Evolutionary conservation across 2,113 vertebrate genomes (phyloP), one percentile per base, ranked within the genome.

Genomic region (Aldabrachelys gigantea): DNA sequence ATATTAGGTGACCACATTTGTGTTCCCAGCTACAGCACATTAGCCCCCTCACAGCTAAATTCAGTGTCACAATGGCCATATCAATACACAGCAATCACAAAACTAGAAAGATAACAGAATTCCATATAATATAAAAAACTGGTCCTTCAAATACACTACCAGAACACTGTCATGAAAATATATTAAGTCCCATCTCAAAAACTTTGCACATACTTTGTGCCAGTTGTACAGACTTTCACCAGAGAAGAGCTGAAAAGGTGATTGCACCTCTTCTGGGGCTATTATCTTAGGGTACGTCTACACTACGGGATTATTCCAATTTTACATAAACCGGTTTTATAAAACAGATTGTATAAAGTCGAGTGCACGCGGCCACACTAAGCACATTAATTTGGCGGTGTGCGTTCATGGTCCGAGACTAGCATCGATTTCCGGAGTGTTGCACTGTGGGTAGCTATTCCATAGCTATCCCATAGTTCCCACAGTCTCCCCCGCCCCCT

Each of bases 251-350:
- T 49, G 8, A 27, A 52, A 56, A 85, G 82, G 19, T 19, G 49
- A 95, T 47, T 59, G 10, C 9, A 47, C 25, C 53, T 87, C 89
- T 47, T 82, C 84, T 49, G 96, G 96, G 93, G 65, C 95, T 96
- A 88, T 97, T 97, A 92, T 88, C 97, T 96, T 41, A 41, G 41
- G 41, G 41, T 41, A 41, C 4, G 41, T 41, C 41, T 41, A 41
- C 41, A 41, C 41, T 41, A 41, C 41, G 41, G 41, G 41, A 41
- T 41, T 41, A 41, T 41, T 41, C 41, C 41, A 4, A 41, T 41
- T 41, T 41, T 41, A 41, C 4, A 41, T 41, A 41, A 41, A 41
- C 41, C 41, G 41, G 41, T 41, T 41, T 41, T 41, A 41, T 41
- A 41, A 41, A 41, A 41, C 41, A 41, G 41, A 41, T 41, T 41